Evolutionary conservation across 2,113 vertebrate genomes (phyloP), one percentile per base, ranked within the genome.

Genomic region (Psephotus haematonotus): DNA sequence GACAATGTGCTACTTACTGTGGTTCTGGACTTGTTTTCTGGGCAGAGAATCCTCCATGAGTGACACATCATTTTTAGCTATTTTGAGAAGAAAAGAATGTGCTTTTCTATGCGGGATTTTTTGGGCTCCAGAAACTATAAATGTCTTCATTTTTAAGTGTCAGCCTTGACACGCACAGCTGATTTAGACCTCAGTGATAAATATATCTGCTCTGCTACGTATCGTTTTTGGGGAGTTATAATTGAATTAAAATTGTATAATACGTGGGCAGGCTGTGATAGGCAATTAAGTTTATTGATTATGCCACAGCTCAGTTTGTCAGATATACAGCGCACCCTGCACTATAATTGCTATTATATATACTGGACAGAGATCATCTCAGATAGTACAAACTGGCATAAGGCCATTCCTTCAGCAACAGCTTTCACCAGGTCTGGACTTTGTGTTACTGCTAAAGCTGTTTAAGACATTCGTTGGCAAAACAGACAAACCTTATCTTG

Each of bases 281-380:
- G 86, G 82, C 96, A 96, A 97, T 97, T 97, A 97, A 96, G 94
- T 92, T 96, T 97, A 97, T 96, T 93, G 96, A 97, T 97, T 97
- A 90, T 94, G 87, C 93, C 84, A 81, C 88, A 95, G 86, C 95
- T 92, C 91, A 82, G 77, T 96, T 94, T 92, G 90, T 96, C 92
- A 97, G 86, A 93, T 72, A 92, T 59, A 90, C 72, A 67, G 85
- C 1, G 0, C 69, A 67, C 82, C 64, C 78, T 6, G 13, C 79
- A 81, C 88, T 77, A 15, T 92, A 96, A 92, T 92, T 97, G 82
- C 80, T 95, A 22, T 83, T 88, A 72, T 39, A 75, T 77, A 60
- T 49, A 90, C 82, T 90, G 95, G 95, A 79, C 86, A 72, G 62
- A 84, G 93, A 43, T 90, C 9, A 0, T 67, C 90, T 97, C 87